phyloP scores from a whole-genome alignment of 2,797 vertebrate species.

The Hyperoplus immaculatus region DNA sequence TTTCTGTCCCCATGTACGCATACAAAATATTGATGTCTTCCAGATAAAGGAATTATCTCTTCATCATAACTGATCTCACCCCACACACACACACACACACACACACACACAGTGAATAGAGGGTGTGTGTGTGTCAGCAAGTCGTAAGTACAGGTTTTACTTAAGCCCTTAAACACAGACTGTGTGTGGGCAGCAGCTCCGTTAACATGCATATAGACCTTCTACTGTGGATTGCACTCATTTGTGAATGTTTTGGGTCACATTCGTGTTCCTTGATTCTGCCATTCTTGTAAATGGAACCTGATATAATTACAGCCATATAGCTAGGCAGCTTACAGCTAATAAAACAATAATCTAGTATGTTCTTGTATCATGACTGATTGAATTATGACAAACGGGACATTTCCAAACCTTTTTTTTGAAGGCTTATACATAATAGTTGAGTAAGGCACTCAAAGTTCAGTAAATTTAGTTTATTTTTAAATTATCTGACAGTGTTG shows the following conservation, averaged over 20 bases:
- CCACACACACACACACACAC: not conserved
- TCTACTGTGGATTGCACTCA: conserved; percentile 1
- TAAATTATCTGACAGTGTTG: too few relatives aligned
- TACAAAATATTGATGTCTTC: not conserved
- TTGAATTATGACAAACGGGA: not conserved
- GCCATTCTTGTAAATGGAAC: not conserved
- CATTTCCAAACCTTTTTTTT: not conserved
- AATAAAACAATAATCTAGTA: not conserved
- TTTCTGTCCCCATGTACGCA: not conserved
- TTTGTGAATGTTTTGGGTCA: conserved; percentile 21
- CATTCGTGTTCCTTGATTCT: not conserved
- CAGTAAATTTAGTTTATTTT: too few relatives aligned
- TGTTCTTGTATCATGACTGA: not conserved
- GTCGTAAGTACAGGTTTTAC: conserved; percentile 49
- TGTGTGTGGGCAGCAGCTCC: not conserved
- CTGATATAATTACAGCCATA: not conserved
- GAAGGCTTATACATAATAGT: not conserved
- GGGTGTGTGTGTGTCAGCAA: conserved; percentile 18
- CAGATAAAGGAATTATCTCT: not conserved
- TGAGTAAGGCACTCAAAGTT: too few relatives aligned
- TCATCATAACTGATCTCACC: not conserved
- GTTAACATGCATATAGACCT: not conserved
- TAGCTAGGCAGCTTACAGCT: not conserved
- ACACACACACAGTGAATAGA: conserved; percentile 10
- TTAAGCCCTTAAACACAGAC: conserved; percentile 64